Base-by-base conservation (phyloP, 2,797 vertebrate species). In the Microhierax caerulescens region DNA sequence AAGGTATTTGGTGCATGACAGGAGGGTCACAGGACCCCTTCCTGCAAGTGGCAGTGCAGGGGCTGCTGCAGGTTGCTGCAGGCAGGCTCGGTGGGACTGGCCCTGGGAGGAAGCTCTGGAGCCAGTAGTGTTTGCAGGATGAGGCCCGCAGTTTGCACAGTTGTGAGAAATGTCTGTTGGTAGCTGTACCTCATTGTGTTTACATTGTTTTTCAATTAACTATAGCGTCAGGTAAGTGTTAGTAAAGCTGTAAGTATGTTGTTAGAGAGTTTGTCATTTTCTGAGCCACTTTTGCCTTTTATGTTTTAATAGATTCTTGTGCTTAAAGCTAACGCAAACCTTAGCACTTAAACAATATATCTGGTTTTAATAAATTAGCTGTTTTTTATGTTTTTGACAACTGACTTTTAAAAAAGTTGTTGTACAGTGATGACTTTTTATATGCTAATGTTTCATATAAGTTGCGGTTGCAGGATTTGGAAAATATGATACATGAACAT, bases 401-500 rank as follows among this genome's bases (percentile, higher is more conserved):
- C 67, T 82, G 85, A 86, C 78, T 94, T 97, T 84, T 56, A 90
- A 85, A 82, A 23, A 34, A 8, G 57, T 69, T 78, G 83, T 87
- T 97, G 92, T 93, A 90, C 61, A 85, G 61, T 78, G 69, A 87
- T 76, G 69, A 94, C 79, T 84, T 96, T 95, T 95, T 97, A 64
- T 96, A 94, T 82, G 79, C 83, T 90, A 25, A 41, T 80, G 53
- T 78, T 96, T 91, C 90, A 32, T 92, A 18, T 59, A 68, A 67
- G 39, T 85, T 88, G 65, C 37, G 10, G 68, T 91, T 67, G 65
- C 80, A 85, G 79, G 74, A 74, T 77, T 83, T 85, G 67, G 70
- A 74, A 92, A 67, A 70, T 88, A 36, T 15, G n/a, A 81, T 59
- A 90, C 7, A 13, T 50, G 39, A 88, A 85, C 1, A 16, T 81